phyloP scores from a whole-genome alignment of 2,797 vertebrate genomes.

The Sylvilagus floridanus region DNA sequence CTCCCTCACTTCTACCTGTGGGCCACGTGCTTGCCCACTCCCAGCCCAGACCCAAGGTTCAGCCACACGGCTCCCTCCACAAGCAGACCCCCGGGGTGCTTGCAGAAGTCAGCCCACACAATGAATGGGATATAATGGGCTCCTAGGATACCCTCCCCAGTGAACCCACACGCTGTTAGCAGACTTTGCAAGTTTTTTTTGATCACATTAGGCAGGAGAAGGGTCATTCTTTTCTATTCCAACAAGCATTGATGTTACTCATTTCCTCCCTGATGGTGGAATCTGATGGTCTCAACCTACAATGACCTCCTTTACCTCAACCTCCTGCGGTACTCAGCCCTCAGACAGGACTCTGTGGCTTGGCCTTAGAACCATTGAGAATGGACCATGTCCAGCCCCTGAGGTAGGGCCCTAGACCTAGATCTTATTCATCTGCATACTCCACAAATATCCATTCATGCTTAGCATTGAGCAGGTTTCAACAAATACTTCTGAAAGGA shows the following conservation, averaged over 20 bases:
- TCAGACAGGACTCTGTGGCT: background rate
- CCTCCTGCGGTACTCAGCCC: background rate
- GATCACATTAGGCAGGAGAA: background rate
- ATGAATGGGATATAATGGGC: too few species aligned
- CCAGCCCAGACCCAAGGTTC: background rate
- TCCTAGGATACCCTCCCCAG: background rate
- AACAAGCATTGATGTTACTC: background rate
- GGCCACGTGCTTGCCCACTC: background rate
- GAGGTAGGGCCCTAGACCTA: too few species aligned
- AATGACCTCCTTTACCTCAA: background rate
- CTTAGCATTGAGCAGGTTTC: background rate
- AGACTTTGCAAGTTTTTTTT: background rate
- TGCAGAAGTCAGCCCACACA: background rate
- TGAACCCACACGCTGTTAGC: background rate
- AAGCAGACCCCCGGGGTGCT: background rate
- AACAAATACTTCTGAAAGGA: background rate
- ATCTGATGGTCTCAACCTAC: background rate
- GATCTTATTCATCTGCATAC: background rate
- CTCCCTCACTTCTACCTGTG: background rate
- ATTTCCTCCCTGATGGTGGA: background rate
- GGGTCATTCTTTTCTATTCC: background rate
- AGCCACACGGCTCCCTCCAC: background rate
- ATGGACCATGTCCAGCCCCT: accelerated
- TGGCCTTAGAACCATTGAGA: background rate
- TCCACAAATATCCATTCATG: background rate